Evolutionary conservation across 2,888 invertebrate genomes (phyloP), one percentile per base, ranked within the genome.

Genomic region (Amphipyra tragopoginis): DNA sequence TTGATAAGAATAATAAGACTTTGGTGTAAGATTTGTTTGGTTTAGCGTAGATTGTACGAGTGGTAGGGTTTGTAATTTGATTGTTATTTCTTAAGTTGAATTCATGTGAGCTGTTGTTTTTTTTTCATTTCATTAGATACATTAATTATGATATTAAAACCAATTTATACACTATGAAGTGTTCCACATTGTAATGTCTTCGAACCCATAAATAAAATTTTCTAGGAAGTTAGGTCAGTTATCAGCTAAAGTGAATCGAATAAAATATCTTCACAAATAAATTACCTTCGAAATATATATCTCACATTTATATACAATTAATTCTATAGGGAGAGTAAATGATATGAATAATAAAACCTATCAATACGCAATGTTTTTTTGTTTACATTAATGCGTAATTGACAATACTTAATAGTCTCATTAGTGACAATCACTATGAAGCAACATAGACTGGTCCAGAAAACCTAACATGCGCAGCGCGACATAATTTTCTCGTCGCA

Each of bases 271-370:
- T 75, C 55, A 56, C 56, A 63, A 72, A 67, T 68, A 69, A 75
- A 65, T 64, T 64, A 52, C 40, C n/a, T 65, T 66, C 42, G 40
- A 66, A 70, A 77, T 57, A 57, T 67, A 70, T 21, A 48, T 59
- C 43, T 66, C 43, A 68, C 63, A 70, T 71, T 54, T 68, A 68
- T 61, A 48, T 71, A 75, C 66, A 60, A 59, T 65, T 69, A 66
- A 60, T 50, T 10, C 56, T 71, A 75, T 2, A 60, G 66, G 75
- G 65, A 65, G 51, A 57, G 47, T 59, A 67, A 78, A 69, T 49
- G 5, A 51, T 58, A 53, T 60, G 63, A 64, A 58, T 73, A 69
- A 58, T 65, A 69, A 75, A 78, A 67, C 14, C n/a, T 56, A 60
- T 40, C 1, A 61, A 58, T 65, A 67, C 55, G 52, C 64, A 61